Evolutionary conservation across 2,113 vertebrate species (phyloP), one percentile per base, ranked within the genome.

Genomic region (Vulpes lagopus): DNA sequence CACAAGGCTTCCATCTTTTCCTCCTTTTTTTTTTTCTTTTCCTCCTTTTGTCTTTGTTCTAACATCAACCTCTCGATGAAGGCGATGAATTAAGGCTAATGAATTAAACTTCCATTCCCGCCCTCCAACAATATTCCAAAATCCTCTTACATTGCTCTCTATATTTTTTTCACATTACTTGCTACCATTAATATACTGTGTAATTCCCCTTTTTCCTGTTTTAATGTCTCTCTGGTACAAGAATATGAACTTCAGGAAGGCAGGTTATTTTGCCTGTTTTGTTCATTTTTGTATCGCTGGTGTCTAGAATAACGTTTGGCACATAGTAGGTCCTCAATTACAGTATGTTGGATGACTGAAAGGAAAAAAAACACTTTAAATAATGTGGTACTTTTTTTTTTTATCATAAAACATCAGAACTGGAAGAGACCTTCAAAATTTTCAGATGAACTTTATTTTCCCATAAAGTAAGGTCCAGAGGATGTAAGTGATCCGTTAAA

Each of bases 371-470:
- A 25, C 16, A 88, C 27, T 71, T 88, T 76, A 71, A 67, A 91
- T 84, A 71, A n/a, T 17, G 16, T 57, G 0, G 60, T 32, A 74
- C 38, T 27, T 87, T n/a, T 74, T 35, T 43, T 11, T 74, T 43
- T 11, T 49, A 53, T 60, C 22, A 49, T 10, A 89, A 73, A 91
- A n/a, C 16, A 49, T 73, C 32, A 89, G 53, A 87, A 81, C 3
- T 93, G 81, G 19, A 82, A 87, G 19, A 53, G 25, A 55, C 8
- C 25, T 80, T 38, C 7, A 60, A 32, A 49, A 57, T 15, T 32
- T 91, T 23, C 23, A 90, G 15, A 49, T 89, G n/a, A 67, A 69
- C 38, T 89, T 32, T 53, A 69, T 85, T 96, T 95, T 92, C 35
- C 25, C 65, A 32, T 1, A 53, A 51, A 85, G 6, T 76, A 35